Evolutionary conservation across 2,797 vertebrate species (phyloP).

Genomic region (Cyclopterus lumpus): DNA sequence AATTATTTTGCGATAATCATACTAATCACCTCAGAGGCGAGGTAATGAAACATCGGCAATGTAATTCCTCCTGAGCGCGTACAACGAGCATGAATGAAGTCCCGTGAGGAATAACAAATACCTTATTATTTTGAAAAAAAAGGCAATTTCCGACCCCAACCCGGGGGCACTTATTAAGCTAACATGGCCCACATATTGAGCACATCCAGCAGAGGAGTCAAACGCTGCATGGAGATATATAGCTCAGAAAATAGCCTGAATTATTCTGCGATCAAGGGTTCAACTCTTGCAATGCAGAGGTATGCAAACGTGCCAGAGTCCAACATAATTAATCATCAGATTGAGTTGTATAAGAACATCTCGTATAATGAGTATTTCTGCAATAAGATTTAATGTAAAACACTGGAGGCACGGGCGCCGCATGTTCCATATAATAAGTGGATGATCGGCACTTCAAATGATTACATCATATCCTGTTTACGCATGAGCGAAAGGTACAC

Average conservation of each 20-base stretch:
- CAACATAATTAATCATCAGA: not conserved
- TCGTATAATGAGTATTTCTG: not conserved
- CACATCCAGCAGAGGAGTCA: not conserved
- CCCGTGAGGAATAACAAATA: slow-evolving; percentile 35
- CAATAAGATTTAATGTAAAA: not conserved
- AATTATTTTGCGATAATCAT: not conserved
- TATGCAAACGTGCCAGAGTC: slow-evolving; percentile 6
- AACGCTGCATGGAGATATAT: not conserved
- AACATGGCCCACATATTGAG: slow-evolving; percentile 10
- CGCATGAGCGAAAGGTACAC: not conserved
- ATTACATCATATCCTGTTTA: slow-evolving; percentile 24
- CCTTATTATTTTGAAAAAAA: slow-evolving; percentile 39
- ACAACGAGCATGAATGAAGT: slow-evolving; percentile 2
- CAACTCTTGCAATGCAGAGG: slow-evolving; percentile 12
- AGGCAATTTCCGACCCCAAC: not conserved
- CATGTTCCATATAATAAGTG: slow-evolving; percentile 7
- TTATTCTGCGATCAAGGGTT: slow-evolving; percentile 19
- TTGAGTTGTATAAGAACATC: not conserved
- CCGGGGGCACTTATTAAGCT: slow-evolving; percentile 35
- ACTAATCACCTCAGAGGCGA: slow-evolving; percentile 11
- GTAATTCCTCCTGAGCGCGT: slow-evolving; percentile 9
- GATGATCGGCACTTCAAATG: slow-evolving; percentile 26
- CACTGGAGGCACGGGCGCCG: not conserved
- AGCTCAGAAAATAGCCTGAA: slow-evolving; percentile 3
- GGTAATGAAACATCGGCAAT: slow-evolving; percentile 28